A percentile compares a stretch with the other conserved stretches of the same genome.
These are phyloP conservation scores for Andrena haemorrhoa DNA, from an alignment of 2,888 invertebrate species.

Conservation along the genomic window DNA sequence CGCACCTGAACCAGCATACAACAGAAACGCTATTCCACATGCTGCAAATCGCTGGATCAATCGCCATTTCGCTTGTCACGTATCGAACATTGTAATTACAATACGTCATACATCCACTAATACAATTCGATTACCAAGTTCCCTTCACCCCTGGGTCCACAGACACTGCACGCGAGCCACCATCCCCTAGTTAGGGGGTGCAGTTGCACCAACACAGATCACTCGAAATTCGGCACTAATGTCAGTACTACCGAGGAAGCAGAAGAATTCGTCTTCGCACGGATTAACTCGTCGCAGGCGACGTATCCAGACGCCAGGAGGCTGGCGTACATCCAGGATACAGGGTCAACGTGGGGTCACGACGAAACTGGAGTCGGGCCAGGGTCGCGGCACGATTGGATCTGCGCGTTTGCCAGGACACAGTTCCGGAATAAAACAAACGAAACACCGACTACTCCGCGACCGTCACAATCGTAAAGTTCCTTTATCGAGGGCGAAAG, in stretches of 20 bases:
- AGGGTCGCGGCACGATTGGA: constrained; percentile 32
- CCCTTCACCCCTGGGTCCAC: neutral
- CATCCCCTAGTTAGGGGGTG: no score
- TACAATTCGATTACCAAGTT: neutral
- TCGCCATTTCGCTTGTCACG: neutral
- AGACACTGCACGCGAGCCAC: no score
- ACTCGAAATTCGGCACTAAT: neutral
- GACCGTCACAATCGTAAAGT: no score
- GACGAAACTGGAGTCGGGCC: constrained; percentile 49
- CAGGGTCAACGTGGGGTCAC: constrained; percentile 34
- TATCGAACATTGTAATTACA: constrained; percentile 16
- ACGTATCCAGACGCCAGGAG: neutral
- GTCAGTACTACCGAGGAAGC: neutral
- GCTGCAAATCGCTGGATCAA: constrained; percentile 4
- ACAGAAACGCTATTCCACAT: neutral
- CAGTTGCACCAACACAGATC: no score
- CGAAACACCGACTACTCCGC: constrained; percentile 13
- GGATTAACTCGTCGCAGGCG: constrained; percentile 21
- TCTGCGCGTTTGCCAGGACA: constrained; percentile 9
- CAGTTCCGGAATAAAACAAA: constrained; percentile 1
- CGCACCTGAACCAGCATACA: neutral
- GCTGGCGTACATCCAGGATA: constrained; percentile 28
- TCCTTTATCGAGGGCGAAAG: neutral
- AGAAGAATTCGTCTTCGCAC: neutral
- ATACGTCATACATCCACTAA: neutral